Base-by-base conservation (phyloP, 2,113 vertebrate species). In the Lophura nycthemera region DNA sequence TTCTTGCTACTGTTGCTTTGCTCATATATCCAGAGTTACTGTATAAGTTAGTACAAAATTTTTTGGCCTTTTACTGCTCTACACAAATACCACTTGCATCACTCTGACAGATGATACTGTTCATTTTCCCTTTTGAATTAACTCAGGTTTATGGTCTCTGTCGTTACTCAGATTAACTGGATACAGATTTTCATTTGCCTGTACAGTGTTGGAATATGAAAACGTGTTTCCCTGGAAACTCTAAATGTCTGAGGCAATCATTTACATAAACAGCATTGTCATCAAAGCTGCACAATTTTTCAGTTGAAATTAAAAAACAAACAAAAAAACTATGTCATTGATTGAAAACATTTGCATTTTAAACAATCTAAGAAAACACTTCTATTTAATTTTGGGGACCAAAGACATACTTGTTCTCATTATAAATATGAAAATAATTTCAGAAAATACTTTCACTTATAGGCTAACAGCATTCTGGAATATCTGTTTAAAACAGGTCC, bases 211-310 rank as follows among this genome's bases (percentile, higher is more conserved):
- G 77, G 71, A 94, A 90, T 90, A 95, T 1, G 16, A 96, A 96
- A 97, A 36, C 54, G 70, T 93, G 92, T 97, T 97, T 96, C 94
- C 95, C 92, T 97, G 95, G 96, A 97, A 97, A 96, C 84, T 95
- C 94, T 76, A 82, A 86, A 96, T 83, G 86, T 81, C 77, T 96
- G 82, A 88, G 95, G 82, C 42, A 96, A 89, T 95, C 84, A 95
- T 97, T 96, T 96, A 87, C 80, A 90, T 63, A 83, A 86, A 96
- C 70, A 96, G 42, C 82, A 69, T 86, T 61, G 11, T 92, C 83
- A 94, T 83, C 73, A 91, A 85, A 97, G 84, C 29, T 65, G 63
- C 61, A 38, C 11, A 21, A 84, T 64, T 67, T 83, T 93, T 94
- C 85, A 83, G 72, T 63, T 89, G 72, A 73, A 94, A 65, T 65